Base-by-base conservation (phyloP, 2,113 vertebrate species). In the Notarius lentiginosus region DNA sequence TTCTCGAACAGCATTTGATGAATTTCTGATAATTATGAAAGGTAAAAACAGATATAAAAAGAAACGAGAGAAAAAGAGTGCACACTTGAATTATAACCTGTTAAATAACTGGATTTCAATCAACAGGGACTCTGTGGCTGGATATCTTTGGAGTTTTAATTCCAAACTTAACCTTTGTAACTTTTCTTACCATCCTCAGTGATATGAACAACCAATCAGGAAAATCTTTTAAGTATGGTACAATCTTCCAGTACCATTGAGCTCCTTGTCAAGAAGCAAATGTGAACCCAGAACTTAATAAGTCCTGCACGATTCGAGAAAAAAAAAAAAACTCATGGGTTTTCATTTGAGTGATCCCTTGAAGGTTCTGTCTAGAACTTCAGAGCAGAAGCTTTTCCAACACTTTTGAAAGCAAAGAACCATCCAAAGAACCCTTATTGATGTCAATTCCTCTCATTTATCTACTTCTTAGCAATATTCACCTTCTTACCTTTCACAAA, bases 401-500 rank as follows among this genome's bases (percentile, higher is more conserved):
- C 8, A n/a, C 10, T n/a, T n/a, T 27, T 51, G 18, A 1, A 77
- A 17, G 9, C 5, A 12, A 55, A 15, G 27, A 12, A 17, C 24
- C 5, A 7, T 27, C 24, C 6, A 55, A 27, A 27, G 10, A 79
- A 55, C 5, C 49, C 14, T 27, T 8, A 17, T 27, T 55, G 55
- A 77, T 77, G 27, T 24, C 0, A 6, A 6, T 76, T 49, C 58
- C 15, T 51, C 61, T 9, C 12, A 82, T 49, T 51, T 66, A 53
- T 66, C 61, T 15, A 17, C 20, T 65, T 49, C 34, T 65, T 63
- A 65, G 49, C 41, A 1, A 24, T 14, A 18, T 53, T 70, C 63
- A 30, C 17, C 65, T 41, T 17, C 7, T 77, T 77, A 53, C 27
- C 41, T 63, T 49, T 86, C 77, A 73, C 73, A 76, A 70, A 83